Base-by-base conservation (phyloP, 2,113 vertebrate genomes). In the Lonchura striata region DNA sequence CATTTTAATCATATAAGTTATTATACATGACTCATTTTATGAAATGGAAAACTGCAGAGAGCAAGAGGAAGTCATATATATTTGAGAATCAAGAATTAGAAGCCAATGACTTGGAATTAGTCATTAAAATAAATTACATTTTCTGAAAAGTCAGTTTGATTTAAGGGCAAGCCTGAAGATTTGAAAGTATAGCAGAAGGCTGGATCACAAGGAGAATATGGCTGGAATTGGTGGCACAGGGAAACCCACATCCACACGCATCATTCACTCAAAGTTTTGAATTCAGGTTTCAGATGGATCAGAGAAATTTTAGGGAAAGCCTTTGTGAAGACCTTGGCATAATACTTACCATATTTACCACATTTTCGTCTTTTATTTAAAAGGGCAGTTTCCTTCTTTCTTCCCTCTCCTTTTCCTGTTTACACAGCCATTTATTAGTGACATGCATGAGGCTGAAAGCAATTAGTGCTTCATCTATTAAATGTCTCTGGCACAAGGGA, bases 331-430 rank as follows among this genome's bases (percentile, higher is more conserved):
- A 76, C 97, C 97, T 96, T 79, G 71, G 71, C 0, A 8, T 77
- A 54, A 92, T 96, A 98, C 98, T 98, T 98, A 98, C 98, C 98
- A 71, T 98, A 96, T 95, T 97, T 97, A 97, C 96, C 98, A 98
- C 98, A 98, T 74, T 98, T 98, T 93, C 98, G 96, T 94, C 98
- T 98, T 96, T 98, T 98, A 98, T 92, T 98, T 98, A 98, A 96
- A 97, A 98, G 98, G 93, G 97, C 92, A 96, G 97, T 96, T 95
- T 98, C 98, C 97, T 97, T 98, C 98, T 96, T 98, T 97, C 97
- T 98, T 97, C 97, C 98, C 98, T 98, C 97, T 97, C 98, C 97
- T 98, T 97, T 97, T 95, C 98, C 98, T 98, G 98, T 98, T 98
- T 96, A 97, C 63, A 98, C 97, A 98, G 94, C 90, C 91, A 72